Evolutionary conservation across 2,888 invertebrate species (phyloP).

Genomic region (Allolobophora icterica): DNA sequence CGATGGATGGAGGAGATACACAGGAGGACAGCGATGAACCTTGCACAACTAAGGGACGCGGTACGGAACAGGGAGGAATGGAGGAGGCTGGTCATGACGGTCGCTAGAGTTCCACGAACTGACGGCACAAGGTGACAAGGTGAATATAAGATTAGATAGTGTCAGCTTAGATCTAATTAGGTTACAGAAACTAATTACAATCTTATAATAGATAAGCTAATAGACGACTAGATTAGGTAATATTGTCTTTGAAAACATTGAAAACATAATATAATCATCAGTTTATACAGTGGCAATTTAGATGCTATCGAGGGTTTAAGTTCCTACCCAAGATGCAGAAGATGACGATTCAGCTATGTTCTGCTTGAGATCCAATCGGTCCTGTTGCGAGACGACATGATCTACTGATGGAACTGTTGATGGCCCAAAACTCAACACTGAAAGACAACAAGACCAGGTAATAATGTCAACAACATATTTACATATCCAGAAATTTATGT

Average conservation of each 20-base stretch:
- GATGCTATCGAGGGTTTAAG: neutral
- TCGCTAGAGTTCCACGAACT: too few relatives aligned
- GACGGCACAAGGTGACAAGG: too few relatives aligned
- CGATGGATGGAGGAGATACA: too few relatives aligned
- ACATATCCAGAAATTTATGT: neutral
- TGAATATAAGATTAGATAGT: too few relatives aligned
- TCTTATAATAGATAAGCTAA: neutral
- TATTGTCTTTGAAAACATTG: neutral
- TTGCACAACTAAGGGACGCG: too few relatives aligned
- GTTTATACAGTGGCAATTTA: neutral
- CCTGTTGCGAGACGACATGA: neutral
- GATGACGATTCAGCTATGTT: neutral
- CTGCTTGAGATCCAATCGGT: neutral
- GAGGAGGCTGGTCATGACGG: too few relatives aligned
- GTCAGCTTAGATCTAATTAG: neutral
- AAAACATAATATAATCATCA: neutral
- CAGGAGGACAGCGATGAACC: too few relatives aligned
- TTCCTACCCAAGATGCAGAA: neutral
- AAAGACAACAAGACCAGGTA: neutral
- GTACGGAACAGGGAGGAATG: too few relatives aligned
- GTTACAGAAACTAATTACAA: neutral
- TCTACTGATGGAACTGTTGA: neutral
- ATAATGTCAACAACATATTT: neutral
- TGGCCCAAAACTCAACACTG: conserved; percentile 8
- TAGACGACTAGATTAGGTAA: neutral